Conservation (phyloP, 2,888 invertebrate species). For the Ormia ochracea region DNA sequence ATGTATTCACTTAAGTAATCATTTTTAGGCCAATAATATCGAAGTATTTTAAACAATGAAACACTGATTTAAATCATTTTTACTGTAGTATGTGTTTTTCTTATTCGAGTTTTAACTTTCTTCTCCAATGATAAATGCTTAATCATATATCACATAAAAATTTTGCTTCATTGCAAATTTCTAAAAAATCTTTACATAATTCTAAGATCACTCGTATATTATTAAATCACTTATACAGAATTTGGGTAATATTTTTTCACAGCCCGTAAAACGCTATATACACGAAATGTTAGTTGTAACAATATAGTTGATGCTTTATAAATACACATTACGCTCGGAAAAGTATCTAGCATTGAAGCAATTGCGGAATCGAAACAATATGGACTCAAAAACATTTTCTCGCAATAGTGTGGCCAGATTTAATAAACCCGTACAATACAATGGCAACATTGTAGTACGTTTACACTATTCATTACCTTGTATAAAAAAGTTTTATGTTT, state of each 20-base stretch:
- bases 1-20: background rate
- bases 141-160: background rate
- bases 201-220: background rate
- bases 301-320: slow-evolving; percentile 33
- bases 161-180: background rate
- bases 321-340: slow-evolving; percentile 3
- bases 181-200: background rate
- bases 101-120: background rate
- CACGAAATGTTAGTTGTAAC: slow-evolving; percentile 36
- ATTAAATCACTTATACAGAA: slow-evolving; percentile 13
- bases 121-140: background rate
- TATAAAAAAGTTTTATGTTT: no score
- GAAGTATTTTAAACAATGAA: background rate
- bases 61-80: slow-evolving; percentile 3
- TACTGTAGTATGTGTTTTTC: background rate
- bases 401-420: background rate
- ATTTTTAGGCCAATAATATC: background rate
- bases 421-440: no score
- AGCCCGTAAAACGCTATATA: slow-evolving; percentile 27
- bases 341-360: background rate
- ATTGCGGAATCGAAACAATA: background rate
- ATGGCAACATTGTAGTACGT: background rate
- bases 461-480: no score
- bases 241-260: slow-evolving; percentile 28
- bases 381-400: background rate